Evolutionary conservation across 1,140 invertebrate species (phyloP).

Genomic region (Diabrotica virgifera): DNA sequence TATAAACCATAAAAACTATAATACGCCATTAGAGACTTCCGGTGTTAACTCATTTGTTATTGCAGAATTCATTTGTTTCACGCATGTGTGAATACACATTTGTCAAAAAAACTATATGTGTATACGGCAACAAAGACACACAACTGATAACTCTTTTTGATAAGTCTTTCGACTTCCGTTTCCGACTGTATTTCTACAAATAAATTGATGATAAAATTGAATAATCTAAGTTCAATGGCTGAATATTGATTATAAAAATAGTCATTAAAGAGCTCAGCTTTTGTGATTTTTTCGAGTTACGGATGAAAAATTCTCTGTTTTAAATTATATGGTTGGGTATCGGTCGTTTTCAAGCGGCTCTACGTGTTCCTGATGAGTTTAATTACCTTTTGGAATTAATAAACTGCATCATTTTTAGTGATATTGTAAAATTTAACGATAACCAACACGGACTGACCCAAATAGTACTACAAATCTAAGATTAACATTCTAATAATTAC

Average conservation of each 20-base stretch:
- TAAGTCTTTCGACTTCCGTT: constrained; percentile 34
- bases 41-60: constrained; percentile 43
- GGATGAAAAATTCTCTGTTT: background rate
- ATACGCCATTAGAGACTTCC: constrained; percentile 43
- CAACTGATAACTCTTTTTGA: constrained; percentile 31
- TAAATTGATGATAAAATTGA: constrained; percentile 32
- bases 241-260: constrained; percentile 25
- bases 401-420: background rate
- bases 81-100: constrained; percentile 40
- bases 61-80: constrained; percentile 44
- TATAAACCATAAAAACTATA: constrained; percentile 12
- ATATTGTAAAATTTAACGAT: no score
- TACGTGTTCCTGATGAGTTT: background rate
- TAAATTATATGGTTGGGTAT: background rate
- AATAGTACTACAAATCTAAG: no score
- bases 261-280: constrained; percentile 20
- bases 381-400: background rate
- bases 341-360: background rate
- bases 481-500: no score
- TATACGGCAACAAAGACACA: constrained; percentile 31
- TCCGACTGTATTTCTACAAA: constrained; percentile 37
- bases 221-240: constrained; percentile 40
- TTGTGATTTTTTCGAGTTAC: constrained; percentile 17
- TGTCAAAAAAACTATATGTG: constrained; percentile 35
- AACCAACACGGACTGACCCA: no score